These are phyloP conservation scores for Semotilus atromaculatus DNA, from an alignment of 2,797 vertebrate species.

Conservation along the genomic window DNA sequence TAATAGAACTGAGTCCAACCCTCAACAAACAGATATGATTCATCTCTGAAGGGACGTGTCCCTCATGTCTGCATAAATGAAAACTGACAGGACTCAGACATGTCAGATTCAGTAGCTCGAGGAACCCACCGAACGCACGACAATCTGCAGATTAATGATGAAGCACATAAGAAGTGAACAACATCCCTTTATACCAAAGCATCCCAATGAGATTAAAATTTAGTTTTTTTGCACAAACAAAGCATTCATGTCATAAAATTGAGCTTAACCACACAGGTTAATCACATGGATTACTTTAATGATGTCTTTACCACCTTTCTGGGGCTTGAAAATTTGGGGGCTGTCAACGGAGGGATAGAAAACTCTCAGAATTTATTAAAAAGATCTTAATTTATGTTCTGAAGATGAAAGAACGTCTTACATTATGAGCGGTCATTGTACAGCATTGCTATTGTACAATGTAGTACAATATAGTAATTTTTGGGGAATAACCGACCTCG, in stretches of 20 bases:
- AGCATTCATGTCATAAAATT: too few species aligned
- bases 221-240: too few species aligned
- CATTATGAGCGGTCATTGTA: background rate
- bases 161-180: background rate
- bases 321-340: too few species aligned
- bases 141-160: background rate
- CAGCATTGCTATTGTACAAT: background rate
- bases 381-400: too few species aligned
- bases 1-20: constrained; percentile 44
- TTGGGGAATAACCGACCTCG: background rate
- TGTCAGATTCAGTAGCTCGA: constrained; percentile 25
- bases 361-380: background rate
- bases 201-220: background rate
- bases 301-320: too few species aligned
- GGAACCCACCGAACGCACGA: background rate
- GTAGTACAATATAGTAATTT: too few species aligned
- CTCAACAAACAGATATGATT: constrained; percentile 52
- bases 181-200: background rate
- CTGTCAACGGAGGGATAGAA: too few species aligned
- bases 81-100: constrained; percentile 49
- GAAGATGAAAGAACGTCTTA: too few species aligned
- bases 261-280: too few species aligned
- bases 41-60: constrained; percentile 26
- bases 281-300: too few species aligned
- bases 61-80: constrained; percentile 30